Conservation (phyloP, 2,888 invertebrate genomes). For the Dyspetes luteomarginatus region DNA sequence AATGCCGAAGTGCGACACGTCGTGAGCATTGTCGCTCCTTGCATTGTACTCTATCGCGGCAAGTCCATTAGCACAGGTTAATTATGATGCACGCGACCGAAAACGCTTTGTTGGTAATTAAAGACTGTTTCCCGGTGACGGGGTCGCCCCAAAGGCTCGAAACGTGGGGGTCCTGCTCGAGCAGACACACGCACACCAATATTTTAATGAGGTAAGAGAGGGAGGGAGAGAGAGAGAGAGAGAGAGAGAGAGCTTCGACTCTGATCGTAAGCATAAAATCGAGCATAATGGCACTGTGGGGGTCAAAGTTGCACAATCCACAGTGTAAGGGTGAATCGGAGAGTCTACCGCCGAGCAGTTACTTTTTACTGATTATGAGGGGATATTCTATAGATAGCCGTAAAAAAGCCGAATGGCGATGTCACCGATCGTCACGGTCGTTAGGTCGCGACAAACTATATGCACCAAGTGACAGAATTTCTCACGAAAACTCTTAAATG, state of each 20-base stretch:
- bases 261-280: too few relatives aligned
- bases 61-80: conserved; percentile 71
- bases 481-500: neutral
- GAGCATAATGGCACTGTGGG: neutral
- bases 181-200: neutral
- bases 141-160: conserved; percentile 4
- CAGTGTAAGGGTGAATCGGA: conserved; percentile 2
- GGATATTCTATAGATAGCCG: conserved; percentile 3
- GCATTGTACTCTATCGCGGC: conserved; percentile 38
- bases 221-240: neutral
- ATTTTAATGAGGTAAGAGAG: conserved; percentile 12
- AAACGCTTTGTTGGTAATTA: conserved; percentile 72
- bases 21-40: conserved; percentile 41
- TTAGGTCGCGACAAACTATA: neutral
- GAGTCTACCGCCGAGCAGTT: neutral
- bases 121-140: conserved; percentile 49
- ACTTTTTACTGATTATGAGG: neutral
- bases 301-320: conserved; percentile 22
- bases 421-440: conserved; percentile 60
- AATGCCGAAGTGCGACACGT: conserved; percentile 28
- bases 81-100: conserved; percentile 68
- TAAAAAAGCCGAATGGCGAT: conserved; percentile 51
- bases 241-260: conserved; percentile 1
- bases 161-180: neutral
- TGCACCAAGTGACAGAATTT: neutral